Percentiles rank a stretch among this genome's conserved stretches.
These are phyloP conservation scores for Sciaenops ocellatus DNA, from an alignment of 2,797 vertebrate species.

Conservation along the genomic window DNA sequence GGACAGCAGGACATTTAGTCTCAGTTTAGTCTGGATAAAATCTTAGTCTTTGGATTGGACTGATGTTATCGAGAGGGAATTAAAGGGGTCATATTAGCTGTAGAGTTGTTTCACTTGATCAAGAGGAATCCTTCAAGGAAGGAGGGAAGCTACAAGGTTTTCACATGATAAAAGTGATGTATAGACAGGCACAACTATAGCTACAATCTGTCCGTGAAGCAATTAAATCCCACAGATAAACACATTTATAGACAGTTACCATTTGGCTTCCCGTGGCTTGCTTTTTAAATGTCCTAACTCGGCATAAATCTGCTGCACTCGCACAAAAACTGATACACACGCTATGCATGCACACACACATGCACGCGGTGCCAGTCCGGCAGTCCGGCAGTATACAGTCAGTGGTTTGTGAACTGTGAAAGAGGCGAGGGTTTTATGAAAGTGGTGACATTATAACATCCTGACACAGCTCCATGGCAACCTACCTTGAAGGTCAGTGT, in stretches of 20 bases:
- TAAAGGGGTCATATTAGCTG: conserved; percentile 8
- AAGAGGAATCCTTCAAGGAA: conserved; percentile 21
- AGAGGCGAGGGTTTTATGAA: conserved; percentile 75
- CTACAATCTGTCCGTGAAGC: conserved; percentile 50
- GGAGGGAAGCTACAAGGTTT: conserved; percentile 4
- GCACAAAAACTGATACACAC: conserved; percentile 12
- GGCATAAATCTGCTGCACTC: conserved; percentile 29
- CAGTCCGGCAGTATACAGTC: conserved; percentile 18
- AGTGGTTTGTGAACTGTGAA: conserved; percentile 75
- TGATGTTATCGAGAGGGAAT: conserved; percentile 1
- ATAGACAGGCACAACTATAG: conserved; percentile 35
- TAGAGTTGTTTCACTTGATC: conserved; percentile 12
- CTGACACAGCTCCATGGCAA: conserved; percentile 72
- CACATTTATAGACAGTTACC: conserved; percentile 36
- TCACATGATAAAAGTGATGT: conserved; percentile 37
- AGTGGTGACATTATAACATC: conserved; percentile 75
- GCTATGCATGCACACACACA: conserved; percentile 5
- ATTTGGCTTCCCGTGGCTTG: conserved; percentile 42
- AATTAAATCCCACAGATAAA: conserved; percentile 48
- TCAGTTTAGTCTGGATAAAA: not conserved
- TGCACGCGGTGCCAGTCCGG: not conserved
- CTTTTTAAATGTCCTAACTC: conserved; percentile 34
- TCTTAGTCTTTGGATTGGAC: not conserved
- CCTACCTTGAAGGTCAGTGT: conserved; percentile 75
- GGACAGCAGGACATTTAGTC: not conserved